A percentile compares a stretch with the other conserved stretches of the same genome.
Evolutionary conservation across 2,888 invertebrate species (phyloP).

Genomic region (Hypomecis punctinalis): DNA sequence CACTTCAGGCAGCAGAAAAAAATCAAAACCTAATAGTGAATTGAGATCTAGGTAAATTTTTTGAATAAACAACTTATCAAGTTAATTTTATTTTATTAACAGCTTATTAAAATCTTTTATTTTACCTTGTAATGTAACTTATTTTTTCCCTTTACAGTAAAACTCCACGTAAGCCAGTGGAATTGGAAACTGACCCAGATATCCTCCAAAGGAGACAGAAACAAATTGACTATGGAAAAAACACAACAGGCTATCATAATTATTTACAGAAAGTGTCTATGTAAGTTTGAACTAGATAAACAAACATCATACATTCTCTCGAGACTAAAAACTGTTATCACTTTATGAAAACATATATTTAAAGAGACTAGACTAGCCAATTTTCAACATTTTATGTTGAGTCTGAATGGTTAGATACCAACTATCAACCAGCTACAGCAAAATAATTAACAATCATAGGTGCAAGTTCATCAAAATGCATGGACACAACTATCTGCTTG

Average conservation of each 20-base stretch:
- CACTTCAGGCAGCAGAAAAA: slow-evolving; percentile 65
- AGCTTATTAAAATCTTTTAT: neutral
- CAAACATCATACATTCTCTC: no score
- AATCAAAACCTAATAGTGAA: slow-evolving; percentile 61
- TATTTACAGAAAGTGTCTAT: slow-evolving; percentile 88
- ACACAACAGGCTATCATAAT: slow-evolving; percentile 93
- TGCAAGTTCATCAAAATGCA: no score
- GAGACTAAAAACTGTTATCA: no score
- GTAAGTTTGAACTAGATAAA: slow-evolving; percentile 75
- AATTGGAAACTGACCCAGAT: slow-evolving; percentile 89
- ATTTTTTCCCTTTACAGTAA: slow-evolving; percentile 48
- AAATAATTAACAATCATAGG: no score
- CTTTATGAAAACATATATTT: no score
- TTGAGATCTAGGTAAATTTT: slow-evolving; percentile 53
- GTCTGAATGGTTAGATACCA: no score
- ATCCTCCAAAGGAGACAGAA: slow-evolving; percentile 93
- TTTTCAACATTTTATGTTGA: no score
- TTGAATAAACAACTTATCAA: neutral
- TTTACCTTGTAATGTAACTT: neutral
- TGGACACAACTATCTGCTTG: no score
- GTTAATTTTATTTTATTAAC: no score
- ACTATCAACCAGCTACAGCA: no score
- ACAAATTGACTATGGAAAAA: slow-evolving; percentile 98
- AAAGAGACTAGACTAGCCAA: no score
- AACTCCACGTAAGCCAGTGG: slow-evolving; percentile 56